Evolutionary conservation across 2,113 vertebrate species (phyloP).

Genomic region (Myodes glareolus): DNA sequence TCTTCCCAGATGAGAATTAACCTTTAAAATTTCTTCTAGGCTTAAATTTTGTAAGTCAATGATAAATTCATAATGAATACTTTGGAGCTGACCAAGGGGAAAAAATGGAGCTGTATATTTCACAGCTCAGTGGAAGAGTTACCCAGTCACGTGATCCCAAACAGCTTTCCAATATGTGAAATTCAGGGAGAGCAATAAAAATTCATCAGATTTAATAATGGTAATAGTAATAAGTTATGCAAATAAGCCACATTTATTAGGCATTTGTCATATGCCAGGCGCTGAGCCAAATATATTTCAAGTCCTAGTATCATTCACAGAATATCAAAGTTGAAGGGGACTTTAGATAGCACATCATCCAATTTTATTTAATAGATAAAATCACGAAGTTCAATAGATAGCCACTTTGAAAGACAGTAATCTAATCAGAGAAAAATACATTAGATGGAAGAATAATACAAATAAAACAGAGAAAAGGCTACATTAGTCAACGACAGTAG

Average conservation of each 20-base stretch:
- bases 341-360: background rate
- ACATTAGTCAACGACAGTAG: background rate
- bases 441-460: background rate
- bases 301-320: conserved; percentile 33
- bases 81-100: background rate
- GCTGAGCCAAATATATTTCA: conserved; percentile 27
- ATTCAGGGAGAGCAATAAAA: conserved; percentile 44
- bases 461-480: conserved; percentile 16
- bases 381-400: background rate
- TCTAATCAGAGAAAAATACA: conserved; percentile 14
- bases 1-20: conserved; percentile 42
- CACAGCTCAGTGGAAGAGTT: background rate
- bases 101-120: conserved; percentile 19
- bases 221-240: conserved; percentile 40
- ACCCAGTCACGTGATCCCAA: background rate
- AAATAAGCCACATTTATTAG: conserved; percentile 35
- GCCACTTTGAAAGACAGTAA: background rate
- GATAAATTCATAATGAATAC: conserved; percentile 42
- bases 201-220: conserved; percentile 33
- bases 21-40: conserved; percentile 38
- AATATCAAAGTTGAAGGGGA: conserved; percentile 9
- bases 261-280: conserved; percentile 32
- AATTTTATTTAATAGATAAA: conserved; percentile 49
- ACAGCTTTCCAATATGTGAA: conserved; percentile 24
- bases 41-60: conserved; percentile 34